These are phyloP conservation scores for Brienomyrus longianalis DNA, from an alignment of 2,113 vertebrate species.

Conservation along the genomic window DNA sequence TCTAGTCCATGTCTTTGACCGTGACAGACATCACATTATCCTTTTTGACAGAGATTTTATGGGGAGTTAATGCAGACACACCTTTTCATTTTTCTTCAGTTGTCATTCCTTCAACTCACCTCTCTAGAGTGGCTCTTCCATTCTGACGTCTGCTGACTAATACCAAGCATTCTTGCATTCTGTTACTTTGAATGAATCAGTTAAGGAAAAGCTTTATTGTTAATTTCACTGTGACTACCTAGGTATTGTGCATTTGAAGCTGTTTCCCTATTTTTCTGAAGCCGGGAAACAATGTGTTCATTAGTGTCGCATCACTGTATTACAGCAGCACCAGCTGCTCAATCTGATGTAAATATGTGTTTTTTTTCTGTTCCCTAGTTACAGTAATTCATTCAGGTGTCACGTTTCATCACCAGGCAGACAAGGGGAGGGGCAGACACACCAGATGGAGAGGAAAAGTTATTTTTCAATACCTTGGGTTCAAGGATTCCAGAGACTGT, in stretches of 20 bases:
- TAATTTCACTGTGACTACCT: conserved; percentile 22
- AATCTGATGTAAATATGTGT: background rate
- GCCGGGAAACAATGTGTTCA: background rate
- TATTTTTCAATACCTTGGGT: background rate
- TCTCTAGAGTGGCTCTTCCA: background rate
- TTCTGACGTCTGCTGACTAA: background rate
- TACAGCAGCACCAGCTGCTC: background rate
- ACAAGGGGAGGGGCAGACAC: background rate
- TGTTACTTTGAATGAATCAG: background rate
- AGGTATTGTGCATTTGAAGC: background rate
- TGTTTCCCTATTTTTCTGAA: background rate
- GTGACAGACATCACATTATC: background rate
- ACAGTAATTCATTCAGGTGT: background rate
- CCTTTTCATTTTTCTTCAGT: background rate
- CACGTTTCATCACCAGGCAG: too few relatives aligned
- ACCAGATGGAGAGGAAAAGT: background rate
- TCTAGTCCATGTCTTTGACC: background rate
- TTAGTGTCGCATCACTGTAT: background rate
- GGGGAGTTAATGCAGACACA: background rate
- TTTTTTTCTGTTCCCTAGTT: background rate
- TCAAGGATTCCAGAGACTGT: background rate
- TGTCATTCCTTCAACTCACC: background rate
- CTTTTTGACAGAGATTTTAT: background rate
- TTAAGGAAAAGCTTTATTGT: conserved; percentile 11
- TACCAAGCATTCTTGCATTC: conserved; percentile 14